These are phyloP conservation scores for Entomobrya multifasciata DNA, from an alignment of 2,888 invertebrate genomes.

Conservation along the genomic window DNA sequence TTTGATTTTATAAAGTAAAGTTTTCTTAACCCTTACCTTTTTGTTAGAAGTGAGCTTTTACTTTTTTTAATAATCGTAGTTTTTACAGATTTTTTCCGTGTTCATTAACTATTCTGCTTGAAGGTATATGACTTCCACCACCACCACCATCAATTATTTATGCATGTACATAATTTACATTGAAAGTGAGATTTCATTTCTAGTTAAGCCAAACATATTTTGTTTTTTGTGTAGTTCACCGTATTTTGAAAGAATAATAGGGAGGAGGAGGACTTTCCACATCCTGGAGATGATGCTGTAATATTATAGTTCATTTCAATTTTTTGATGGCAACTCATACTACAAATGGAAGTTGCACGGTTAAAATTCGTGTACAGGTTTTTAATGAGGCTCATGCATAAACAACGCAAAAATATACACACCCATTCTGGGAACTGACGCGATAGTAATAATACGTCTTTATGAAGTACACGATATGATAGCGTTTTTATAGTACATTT, in stretches of 20 bases:
- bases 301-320: background rate
- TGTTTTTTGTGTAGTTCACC: background rate
- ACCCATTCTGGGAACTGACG: no score
- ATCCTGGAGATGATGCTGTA: no score
- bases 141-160: no score
- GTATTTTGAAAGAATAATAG: background rate
- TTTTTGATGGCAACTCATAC: background rate
- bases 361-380: conserved; percentile 17
- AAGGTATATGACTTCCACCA: no score
- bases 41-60: no score
- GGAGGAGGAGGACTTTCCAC: background rate
- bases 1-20: no score
- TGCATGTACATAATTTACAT: background rate
- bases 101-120: background rate
- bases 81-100: background rate
- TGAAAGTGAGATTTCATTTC: background rate
- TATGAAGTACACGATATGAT: background rate
- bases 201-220: background rate
- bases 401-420: background rate
- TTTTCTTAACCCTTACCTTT: no score
- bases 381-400: conserved; percentile 19
- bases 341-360: background rate
- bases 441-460: no score
- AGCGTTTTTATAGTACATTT: no score
- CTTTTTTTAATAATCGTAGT: no score